Base-by-base conservation (phyloP, 2,888 invertebrate species). In the Melangyna quadrimaculata region DNA sequence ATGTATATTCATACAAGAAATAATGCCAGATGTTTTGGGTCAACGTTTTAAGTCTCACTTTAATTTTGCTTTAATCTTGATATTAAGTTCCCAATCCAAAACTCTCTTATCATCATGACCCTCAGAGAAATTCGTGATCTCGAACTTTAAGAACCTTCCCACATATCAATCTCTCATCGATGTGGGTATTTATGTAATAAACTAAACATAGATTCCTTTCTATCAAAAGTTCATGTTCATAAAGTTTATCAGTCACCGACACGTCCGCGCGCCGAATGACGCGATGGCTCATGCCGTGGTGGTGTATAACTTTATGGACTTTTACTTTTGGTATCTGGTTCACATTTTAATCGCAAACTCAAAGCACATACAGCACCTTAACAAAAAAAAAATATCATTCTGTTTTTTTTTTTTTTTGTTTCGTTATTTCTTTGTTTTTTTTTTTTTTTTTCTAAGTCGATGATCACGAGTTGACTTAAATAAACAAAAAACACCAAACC, bases 311-410 rank as follows among this genome's bases (percentile, higher is more conserved):
- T 77, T 81, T 86, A 86, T 86, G 73, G 63, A 86, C 86, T 86
- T 86, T 86, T 86, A 86, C 86, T 86, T 86, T 86, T 86, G 77
- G 81, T 86, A 86, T 86, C 86, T 80, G 51, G 70, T 72, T 86
- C 86, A 81, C 86, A 86, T 86, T 81, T 86, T 77, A 86, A 86
- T 81, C 77, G 77, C 78, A 67, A 72, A 81, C 71, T 48, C 72
- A 72, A 59, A 65, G 32, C 72, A 78, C 32, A 35, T 32, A 19
- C 12, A 65, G 51, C 53, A 53, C 51, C 51, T 37, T 12, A 45
- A 32, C 29, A 53, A 27, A 53, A 27, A n/a, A n/a, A 27, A 53
- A 53, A n/a, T n/a, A n/a, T 40, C 9, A 35, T 9, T 24, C 1
- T 55, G 43, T 35, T 22, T 69, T 37, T 59, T 69, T 40, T 27